Conservation (phyloP, 1,140 invertebrate species). For the Drosophila kanapiae region DNA sequence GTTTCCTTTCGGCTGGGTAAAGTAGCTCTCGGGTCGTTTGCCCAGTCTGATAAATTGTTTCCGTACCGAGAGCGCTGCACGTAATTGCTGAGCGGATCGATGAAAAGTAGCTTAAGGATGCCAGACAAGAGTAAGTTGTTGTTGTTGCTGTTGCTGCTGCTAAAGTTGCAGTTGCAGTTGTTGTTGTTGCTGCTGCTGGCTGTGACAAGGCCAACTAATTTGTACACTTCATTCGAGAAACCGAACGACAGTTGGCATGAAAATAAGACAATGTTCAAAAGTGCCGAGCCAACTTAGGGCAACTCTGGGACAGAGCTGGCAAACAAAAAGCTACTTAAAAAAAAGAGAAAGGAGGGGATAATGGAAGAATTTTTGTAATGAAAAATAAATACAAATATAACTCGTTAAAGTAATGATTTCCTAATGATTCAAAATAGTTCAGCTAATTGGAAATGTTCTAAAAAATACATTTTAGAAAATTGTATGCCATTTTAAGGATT, state of each 20-base stretch:
- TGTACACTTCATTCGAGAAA: constrained; percentile 76
- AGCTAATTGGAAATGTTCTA: too few species aligned
- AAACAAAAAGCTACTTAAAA: neutral
- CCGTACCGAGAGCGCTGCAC: constrained; percentile 72
- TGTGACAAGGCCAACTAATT: constrained; percentile 81
- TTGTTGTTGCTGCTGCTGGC: constrained; percentile 29
- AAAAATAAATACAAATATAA: too few species aligned
- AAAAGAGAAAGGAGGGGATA: neutral
- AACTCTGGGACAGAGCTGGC: constrained; percentile 23
- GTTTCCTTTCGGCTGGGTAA: constrained; percentile 23
- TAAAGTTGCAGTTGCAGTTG: constrained; percentile 15
- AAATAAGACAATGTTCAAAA: constrained; percentile 74
- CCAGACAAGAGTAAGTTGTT: constrained; percentile 44
- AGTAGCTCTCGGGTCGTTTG: constrained; percentile 61
- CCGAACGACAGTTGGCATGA: constrained; percentile 75
- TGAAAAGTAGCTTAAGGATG: constrained; percentile 79
- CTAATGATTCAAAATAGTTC: too few species aligned
- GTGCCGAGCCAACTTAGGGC: constrained; percentile 52
- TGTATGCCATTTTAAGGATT: too few species aligned
- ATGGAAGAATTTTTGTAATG: too few species aligned
- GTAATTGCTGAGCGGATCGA: constrained; percentile 80
- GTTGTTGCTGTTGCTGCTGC: constrained; percentile 3
- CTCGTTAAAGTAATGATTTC: too few species aligned
- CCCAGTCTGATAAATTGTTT: constrained; percentile 81
- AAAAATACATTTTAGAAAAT: too few species aligned